These are phyloP conservation scores for Telmatherina bonti DNA, from an alignment of 2,797 vertebrate genomes.

Conservation along the genomic window DNA sequence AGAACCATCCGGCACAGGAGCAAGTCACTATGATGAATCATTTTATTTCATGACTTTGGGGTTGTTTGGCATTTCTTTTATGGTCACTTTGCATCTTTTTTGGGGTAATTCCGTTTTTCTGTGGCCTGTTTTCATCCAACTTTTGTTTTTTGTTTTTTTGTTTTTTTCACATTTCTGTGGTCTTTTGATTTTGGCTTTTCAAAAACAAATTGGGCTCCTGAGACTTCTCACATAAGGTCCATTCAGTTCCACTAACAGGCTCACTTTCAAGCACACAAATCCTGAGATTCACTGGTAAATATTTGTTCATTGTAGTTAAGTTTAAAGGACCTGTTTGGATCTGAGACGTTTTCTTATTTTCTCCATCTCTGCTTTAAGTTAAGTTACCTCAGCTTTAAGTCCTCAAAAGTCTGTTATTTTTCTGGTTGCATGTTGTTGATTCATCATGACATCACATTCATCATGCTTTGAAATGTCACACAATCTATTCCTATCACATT, in stretches of 20 bases:
- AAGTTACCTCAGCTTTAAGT: no score
- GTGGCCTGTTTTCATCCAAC: background rate
- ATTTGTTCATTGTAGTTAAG: constrained; percentile 40
- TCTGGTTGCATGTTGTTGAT: constrained; percentile 3
- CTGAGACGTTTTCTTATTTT: constrained; percentile 15
- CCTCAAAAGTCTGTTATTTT: constrained; percentile 24
- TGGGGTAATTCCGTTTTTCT: background rate
- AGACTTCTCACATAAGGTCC: background rate
- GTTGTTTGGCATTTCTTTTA: background rate
- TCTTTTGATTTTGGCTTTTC: background rate
- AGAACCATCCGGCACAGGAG: background rate
- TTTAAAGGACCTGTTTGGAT: constrained; percentile 67
- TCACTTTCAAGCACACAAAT: constrained; percentile 20
- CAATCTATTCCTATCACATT: constrained; percentile 31
- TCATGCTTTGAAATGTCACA: constrained; percentile 1
- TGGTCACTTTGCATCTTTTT: background rate
- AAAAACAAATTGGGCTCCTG: background rate
- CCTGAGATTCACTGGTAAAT: constrained; percentile 45
- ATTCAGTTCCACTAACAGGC: background rate
- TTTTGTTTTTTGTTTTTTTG: background rate
- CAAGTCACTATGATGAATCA: background rate
- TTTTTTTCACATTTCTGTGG: background rate
- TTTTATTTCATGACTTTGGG: background rate
- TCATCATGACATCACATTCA: constrained; percentile 13
- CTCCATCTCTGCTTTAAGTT: background rate